Conservation (phyloP, 1,140 invertebrate genomes). For the Oncopodura yosiiana region DNA sequence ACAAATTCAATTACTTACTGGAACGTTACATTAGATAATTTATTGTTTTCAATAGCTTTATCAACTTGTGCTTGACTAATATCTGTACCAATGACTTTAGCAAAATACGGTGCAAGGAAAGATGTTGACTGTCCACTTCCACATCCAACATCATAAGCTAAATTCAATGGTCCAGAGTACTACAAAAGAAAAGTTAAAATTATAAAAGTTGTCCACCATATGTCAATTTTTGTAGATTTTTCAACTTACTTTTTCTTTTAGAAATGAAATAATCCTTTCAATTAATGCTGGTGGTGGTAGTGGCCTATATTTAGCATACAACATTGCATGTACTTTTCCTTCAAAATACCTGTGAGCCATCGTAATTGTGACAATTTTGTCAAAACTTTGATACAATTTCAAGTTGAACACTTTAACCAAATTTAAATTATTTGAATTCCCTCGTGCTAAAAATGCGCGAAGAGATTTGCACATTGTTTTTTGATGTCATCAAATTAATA, state of each 20-base stretch:
- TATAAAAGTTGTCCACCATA: neutral
- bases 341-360: conserved; percentile 38
- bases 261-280: conserved; percentile 37
- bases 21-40: conserved; percentile 2
- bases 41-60: conserved; percentile 34
- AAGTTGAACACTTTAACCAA: no score
- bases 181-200: conserved; percentile 7
- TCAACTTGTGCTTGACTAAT: conserved; percentile 39
- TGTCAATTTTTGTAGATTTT: no score
- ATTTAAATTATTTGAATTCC: no score
- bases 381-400: no score
- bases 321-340: conserved; percentile 35
- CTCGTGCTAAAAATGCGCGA: no score
- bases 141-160: conserved; percentile 27
- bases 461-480: no score
- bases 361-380: no score
- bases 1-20: conserved; percentile 2
- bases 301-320: conserved; percentile 39
- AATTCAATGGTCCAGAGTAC: conserved; percentile 13
- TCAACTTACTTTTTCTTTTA: conserved; percentile 35
- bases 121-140: conserved; percentile 43
- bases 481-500: no score
- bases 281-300: conserved; percentile 36
- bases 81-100: conserved; percentile 41
- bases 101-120: conserved; percentile 40